A percentile compares a stretch with the other conserved stretches of the same genome.
Conservation (phyloP, 1,140 invertebrate genomes). For the Diachasmimorpha longicaudata region DNA sequence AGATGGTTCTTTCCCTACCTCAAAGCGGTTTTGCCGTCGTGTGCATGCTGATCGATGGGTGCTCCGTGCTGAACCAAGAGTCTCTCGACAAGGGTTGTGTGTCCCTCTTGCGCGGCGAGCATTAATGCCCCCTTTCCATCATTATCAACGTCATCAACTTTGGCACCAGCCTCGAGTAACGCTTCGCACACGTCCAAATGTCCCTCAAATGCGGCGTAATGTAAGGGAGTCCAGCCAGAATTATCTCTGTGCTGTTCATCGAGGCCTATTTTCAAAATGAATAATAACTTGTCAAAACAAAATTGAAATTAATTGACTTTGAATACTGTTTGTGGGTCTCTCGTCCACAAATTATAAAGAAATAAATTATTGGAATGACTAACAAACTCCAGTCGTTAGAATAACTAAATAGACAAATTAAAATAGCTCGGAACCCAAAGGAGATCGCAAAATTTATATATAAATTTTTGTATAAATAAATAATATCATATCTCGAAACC, state of each 20-base stretch:
- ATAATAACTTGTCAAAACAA: too few relatives aligned
- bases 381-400: too few relatives aligned
- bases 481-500: too few relatives aligned
- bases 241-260: conserved; percentile 92
- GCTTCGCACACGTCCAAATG: conserved; percentile 87
- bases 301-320: too few relatives aligned
- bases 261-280: conserved; percentile 66
- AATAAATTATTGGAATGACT: too few relatives aligned
- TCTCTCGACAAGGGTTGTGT: conserved; percentile 72
- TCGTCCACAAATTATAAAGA: too few relatives aligned
- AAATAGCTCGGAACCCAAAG: too few relatives aligned
- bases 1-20: conserved; percentile 59
- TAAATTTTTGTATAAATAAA: too few relatives aligned
- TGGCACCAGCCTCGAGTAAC: conserved; percentile 88
- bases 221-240: conserved; percentile 92
- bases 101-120: conserved; percentile 88
- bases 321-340: too few relatives aligned
- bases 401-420: too few relatives aligned
- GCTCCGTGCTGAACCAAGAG: conserved; percentile 78
- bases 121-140: conserved; percentile 92
- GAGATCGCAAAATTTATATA: too few relatives aligned
- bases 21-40: conserved; percentile 94
- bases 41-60: conserved; percentile 86
- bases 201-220: conserved; percentile 92
- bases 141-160: conserved; percentile 90